Conservation (phyloP, 2,888 invertebrate genomes). For the Mesorhabditis sp. region DNA sequence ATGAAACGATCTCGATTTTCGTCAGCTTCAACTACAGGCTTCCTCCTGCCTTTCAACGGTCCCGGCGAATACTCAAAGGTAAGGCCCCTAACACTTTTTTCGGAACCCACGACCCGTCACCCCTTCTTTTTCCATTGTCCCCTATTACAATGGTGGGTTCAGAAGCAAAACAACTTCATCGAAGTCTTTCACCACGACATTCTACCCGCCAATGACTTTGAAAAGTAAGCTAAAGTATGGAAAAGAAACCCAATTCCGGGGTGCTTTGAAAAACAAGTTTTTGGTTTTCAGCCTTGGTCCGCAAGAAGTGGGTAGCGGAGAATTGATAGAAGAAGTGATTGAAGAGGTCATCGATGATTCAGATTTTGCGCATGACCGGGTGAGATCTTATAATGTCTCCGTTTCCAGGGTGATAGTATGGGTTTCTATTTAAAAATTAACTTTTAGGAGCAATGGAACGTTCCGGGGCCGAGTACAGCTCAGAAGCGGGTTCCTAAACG, state of each 20-base stretch:
- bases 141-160: not conserved
- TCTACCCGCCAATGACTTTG: not conserved
- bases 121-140: no score
- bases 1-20: constrained; percentile 24
- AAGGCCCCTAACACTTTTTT: not conserved
- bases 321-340: constrained; percentile 19
- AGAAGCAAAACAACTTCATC: constrained; percentile 5
- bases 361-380: not conserved
- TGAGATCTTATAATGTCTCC: no score
- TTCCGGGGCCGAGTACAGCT: no score
- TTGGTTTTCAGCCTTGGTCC: not conserved
- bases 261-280: no score
- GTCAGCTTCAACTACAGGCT: constrained; percentile 19
- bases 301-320: constrained; percentile 8
- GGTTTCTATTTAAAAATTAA: no score
- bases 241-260: not conserved
- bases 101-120: no score
- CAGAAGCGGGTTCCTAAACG: no score
- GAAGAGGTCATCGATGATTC: constrained; percentile 12
- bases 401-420: no score
- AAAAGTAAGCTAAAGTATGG: not conserved
- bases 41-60: constrained; percentile 23
- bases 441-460: no score
- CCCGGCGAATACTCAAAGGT: constrained; percentile 6
- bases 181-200: not conserved